Percentiles rank a stretch among this genome's conserved stretches.
phyloP scores from a whole-genome alignment of 2,797 vertebrate genomes.

The Pseudopleuronectes americanus region DNA sequence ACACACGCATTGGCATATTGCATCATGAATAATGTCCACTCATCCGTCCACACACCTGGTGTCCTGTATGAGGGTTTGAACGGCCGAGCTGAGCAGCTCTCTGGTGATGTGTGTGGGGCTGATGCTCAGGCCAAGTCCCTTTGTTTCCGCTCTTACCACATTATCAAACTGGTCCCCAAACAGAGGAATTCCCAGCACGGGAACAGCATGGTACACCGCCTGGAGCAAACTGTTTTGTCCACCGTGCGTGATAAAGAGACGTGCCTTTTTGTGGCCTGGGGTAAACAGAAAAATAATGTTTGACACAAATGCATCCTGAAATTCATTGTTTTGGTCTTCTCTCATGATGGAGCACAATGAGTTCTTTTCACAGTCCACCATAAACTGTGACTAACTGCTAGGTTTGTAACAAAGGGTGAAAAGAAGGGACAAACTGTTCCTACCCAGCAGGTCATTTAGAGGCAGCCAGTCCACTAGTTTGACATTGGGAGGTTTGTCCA shows the following conservation, averaged over 20 bases:
- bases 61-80: slow-evolving; percentile 75
- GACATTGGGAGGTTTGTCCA: slow-evolving; percentile 70
- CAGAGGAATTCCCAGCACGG: slow-evolving; percentile 81
- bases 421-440: background rate
- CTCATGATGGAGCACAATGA: background rate
- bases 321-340: slow-evolving; percentile 2
- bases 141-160: slow-evolving; percentile 74
- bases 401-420: slow-evolving; percentile 6
- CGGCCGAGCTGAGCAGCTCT: slow-evolving; percentile 63
- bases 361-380: background rate
- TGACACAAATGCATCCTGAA: slow-evolving; percentile 8
- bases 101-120: slow-evolving; percentile 69
- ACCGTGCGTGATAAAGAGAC: slow-evolving; percentile 82
- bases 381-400: background rate
- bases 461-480: slow-evolving; percentile 74
- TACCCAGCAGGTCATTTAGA: slow-evolving; percentile 78
- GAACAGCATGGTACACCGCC: slow-evolving; percentile 81
- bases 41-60: slow-evolving; percentile 61
- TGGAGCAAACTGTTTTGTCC: slow-evolving; percentile 84
- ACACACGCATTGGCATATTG: background rate
- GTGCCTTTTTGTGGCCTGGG: slow-evolving; percentile 72
- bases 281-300: slow-evolving; percentile 7
- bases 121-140: slow-evolving; percentile 76
- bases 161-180: slow-evolving; percentile 83
- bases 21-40: background rate